Base-by-base conservation (phyloP, 2,113 vertebrate genomes). In the Heteronetta atricapilla region DNA sequence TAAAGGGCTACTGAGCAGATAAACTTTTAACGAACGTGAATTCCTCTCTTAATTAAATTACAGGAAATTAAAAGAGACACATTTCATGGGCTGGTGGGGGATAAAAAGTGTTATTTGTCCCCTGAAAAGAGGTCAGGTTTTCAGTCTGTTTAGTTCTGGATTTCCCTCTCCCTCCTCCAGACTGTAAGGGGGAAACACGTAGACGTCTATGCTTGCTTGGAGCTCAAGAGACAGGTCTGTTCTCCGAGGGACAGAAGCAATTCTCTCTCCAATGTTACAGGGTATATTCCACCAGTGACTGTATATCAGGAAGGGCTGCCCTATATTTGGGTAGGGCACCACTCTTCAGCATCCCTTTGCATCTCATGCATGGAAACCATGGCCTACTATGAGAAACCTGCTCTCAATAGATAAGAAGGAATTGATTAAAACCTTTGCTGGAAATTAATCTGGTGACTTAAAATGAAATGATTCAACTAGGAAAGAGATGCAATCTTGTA, bases 1-100 rank as follows among this genome's bases (percentile, higher is more conserved):
- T 76, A 96, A 94, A 91, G 91, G 42, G 82, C 94, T 92, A 95
- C 82, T 87, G 84, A 96, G 78, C 75, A 72, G 87, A 94, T 92
- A 89, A 89, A 87, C 70, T 56, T 73, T 33, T 87, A 92, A 94
- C 2, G 50, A 93, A 94, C 17, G 13, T 91, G 86, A 92, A 94
- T 92, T 91, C 94, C 91, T 86, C n/a, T 93, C 84, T 88, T 94
- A 97, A 96, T 96, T 94, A 72, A 86, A 96, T 89, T 55, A 73
- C 85, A 95, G 91, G 91, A 95, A 97, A 97, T 95, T 96, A 93
- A 94, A 94, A 96, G 80, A 86, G 93, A 88, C 62, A 52, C 67
- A 36, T 88, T 93, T 89, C 56, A 46, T 13, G 50, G 64, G 21
- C 33, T 42, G 38, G 19, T 56, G 69, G 38, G 31, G 38, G 12